Conservation (phyloP, 2,113 vertebrate species). For the Melanerpes formicivorus region DNA sequence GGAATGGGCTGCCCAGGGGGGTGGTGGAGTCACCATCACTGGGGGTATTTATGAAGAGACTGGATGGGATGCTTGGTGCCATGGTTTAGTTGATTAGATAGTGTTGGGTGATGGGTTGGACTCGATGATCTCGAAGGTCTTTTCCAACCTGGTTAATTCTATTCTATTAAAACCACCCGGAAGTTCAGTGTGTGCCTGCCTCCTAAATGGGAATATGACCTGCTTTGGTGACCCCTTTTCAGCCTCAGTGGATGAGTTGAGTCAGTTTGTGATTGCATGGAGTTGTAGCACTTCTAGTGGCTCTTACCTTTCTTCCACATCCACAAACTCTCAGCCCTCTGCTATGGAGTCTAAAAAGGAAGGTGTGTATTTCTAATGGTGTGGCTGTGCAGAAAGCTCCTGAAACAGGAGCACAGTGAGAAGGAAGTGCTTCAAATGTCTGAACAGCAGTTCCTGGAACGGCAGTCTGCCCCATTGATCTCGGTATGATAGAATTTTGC, state of each 20-base stretch:
- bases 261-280: background rate
- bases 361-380: background rate
- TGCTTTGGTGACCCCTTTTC: background rate
- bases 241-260: background rate
- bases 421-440: background rate
- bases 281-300: background rate
- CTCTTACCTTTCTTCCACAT: background rate
- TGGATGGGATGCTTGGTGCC: too few species aligned
- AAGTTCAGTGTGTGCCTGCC: background rate
- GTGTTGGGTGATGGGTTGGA: too few species aligned
- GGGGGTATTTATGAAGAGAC: too few species aligned
- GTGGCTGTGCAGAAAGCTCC: background rate
- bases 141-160: too few species aligned
- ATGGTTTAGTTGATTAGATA: too few species aligned
- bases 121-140: too few species aligned
- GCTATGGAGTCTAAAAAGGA: background rate
- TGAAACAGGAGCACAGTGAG: background rate
- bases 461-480: background rate
- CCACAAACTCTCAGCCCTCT: slow-evolving; percentile 11
- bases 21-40: too few species aligned
- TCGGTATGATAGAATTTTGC: background rate
- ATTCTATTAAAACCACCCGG: background rate
- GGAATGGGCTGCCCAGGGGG: too few species aligned
- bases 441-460: slow-evolving; percentile 7
- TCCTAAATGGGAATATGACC: background rate